Base-by-base conservation (phyloP, 2,797 vertebrate genomes). In the Bradypodion pumilum region DNA sequence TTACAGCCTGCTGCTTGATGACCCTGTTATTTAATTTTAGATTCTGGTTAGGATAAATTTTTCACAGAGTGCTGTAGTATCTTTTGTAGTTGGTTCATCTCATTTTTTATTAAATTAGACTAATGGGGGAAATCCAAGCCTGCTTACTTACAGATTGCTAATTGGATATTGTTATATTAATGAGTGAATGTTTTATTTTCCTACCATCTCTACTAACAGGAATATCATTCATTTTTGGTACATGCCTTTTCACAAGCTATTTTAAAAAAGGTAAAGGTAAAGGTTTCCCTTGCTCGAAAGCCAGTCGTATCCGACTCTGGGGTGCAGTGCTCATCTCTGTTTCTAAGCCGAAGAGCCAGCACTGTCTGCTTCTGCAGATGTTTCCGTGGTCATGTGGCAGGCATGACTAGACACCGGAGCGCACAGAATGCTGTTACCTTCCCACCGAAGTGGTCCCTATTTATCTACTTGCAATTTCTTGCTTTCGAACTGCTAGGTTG, bases 171-270 rank as follows among this genome's bases (percentile, higher is more conserved):
- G 82, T 94, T 93, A 76, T 66, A 87, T 91, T 92, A 95, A 95
- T 95, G 94, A 96, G 95, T 94, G 92, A 94, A 93, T 92, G 93
- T 88, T 90, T 95, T 94, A 95, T 95, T 95, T 95, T 95, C 93
- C 90, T 95, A 94, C 95, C 95, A 96, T 81, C 91, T 94, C 90
- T 86, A 93, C 92, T 87, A 83, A 95, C 87, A 89, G 95, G 90
- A 96, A 94, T 94, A 95, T 92, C 94, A 96, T 95, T 91, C 86
- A 93, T 93, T 94, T 80, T 95, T 95, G 93, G 95, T 93, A 93
- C 94, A 78, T 91, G 72, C 80, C 85, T 83, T 91, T 91, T 87
- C 92, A 92, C 92, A 94, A 93, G 90, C 91, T 93, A 90, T 91
- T 86, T 13, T 35, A 60, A 62, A 69, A 40, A 32, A 10, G 27